Conservation (phyloP, 2,797 vertebrate genomes). For the Acropternis orthonyx region DNA sequence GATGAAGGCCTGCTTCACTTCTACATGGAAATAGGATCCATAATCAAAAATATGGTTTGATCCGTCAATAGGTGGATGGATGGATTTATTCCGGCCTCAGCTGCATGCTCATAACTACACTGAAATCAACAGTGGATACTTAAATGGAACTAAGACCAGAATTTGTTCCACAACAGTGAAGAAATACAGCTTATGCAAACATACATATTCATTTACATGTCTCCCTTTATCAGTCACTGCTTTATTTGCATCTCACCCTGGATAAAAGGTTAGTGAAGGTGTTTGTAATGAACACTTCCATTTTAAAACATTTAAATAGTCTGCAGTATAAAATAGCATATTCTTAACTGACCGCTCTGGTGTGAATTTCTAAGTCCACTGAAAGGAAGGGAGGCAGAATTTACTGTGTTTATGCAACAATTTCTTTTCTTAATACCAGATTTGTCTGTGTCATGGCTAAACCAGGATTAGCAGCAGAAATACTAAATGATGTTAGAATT, state of each 20-base stretch:
- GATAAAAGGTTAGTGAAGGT: background rate
- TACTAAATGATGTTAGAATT: background rate
- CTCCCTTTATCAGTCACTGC: background rate
- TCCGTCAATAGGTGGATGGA: background rate
- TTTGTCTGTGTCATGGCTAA: constrained; percentile 26
- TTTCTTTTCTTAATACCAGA: constrained; percentile 20
- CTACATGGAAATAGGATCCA: background rate
- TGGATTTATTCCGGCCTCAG: background rate
- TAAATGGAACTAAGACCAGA: background rate
- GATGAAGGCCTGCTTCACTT: background rate
- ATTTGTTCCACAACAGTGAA: background rate
- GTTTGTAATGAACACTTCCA: background rate
- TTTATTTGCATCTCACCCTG: background rate
- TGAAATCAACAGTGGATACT: background rate
- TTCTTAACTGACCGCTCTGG: background rate
- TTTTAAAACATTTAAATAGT: constrained; percentile 20
- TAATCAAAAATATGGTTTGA: background rate
- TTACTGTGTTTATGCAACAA: background rate
- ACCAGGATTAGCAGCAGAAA: constrained; percentile 27
- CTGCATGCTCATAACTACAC: background rate
- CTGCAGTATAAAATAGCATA: background rate
- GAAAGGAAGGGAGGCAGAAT: background rate
- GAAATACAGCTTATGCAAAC: constrained; percentile 8
- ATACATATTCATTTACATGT: background rate
- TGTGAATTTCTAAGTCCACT: constrained; percentile 9